Evolutionary conservation across 2,113 vertebrate species (phyloP).

Genomic region (Hemiscyllium ocellatum): DNA sequence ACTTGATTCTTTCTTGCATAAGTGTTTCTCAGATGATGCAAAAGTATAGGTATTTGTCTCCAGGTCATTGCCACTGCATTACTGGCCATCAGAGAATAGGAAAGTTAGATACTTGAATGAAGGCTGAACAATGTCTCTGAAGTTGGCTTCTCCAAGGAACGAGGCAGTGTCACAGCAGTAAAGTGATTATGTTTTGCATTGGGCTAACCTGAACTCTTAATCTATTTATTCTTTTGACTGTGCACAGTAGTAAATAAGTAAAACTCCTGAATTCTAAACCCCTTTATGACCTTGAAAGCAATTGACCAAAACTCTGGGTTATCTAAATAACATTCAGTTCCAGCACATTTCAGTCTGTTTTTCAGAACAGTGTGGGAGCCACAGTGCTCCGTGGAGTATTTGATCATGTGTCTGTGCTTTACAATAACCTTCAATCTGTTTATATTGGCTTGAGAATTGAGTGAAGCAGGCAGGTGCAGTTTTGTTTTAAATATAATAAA

Average conservation of each 20-base stretch:
- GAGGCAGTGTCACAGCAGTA: not conserved
- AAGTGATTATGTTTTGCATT: not conserved
- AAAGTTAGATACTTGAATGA: not conserved
- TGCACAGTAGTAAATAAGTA: not conserved
- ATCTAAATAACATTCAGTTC: not conserved
- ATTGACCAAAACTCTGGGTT: not conserved
- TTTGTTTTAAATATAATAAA: not conserved
- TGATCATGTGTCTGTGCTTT: conserved; percentile 18
- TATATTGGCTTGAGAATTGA: not conserved
- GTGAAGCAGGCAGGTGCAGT: conserved; percentile 17
- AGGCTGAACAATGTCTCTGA: not conserved
- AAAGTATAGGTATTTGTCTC: not conserved
- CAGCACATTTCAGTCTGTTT: conserved; percentile 18
- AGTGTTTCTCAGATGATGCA: not conserved
- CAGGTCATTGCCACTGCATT: not conserved
- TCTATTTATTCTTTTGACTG: not conserved
- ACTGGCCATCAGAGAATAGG: not conserved
- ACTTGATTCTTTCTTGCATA: not conserved
- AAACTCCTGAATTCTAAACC: not conserved
- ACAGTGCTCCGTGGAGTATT: not conserved
- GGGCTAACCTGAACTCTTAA: not conserved
- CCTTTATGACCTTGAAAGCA: not conserved
- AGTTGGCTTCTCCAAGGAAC: not conserved
- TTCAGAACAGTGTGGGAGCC: not conserved
- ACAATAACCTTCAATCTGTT: conserved; percentile 29